These are phyloP conservation scores for Drosophila dives DNA, from an alignment of 2,888 invertebrate genomes.

Conservation along the genomic window DNA sequence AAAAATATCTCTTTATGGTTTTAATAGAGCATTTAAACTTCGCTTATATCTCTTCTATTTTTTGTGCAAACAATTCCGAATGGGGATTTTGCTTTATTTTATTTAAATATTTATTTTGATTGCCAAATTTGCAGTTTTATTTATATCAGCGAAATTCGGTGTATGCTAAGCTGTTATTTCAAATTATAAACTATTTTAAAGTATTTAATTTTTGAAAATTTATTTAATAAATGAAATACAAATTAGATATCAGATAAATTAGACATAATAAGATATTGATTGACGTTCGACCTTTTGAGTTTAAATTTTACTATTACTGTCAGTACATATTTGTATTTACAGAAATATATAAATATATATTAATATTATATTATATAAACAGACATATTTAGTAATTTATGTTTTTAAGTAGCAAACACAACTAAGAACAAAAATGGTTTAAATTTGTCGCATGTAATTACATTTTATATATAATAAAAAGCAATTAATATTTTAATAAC, in stretches of 20 bases:
- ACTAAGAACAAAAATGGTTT: not conserved
- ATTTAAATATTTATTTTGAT: conserved; percentile 11
- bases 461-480: not conserved
- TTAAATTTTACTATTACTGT: not conserved
- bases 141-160: not conserved
- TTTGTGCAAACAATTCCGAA: not conserved
- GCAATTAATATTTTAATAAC: not conserved
- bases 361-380: no score
- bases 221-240: not conserved
- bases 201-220: not conserved
- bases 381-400: not conserved
- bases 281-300: not conserved
- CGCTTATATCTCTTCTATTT: not conserved
- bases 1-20: no score
- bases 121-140: conserved; percentile 2
- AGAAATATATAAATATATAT: no score
- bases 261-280: no score
- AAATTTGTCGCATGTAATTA: not conserved
- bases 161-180: no score
- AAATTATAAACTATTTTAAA: not conserved
- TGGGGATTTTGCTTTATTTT: conserved; percentile 7
- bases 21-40: conserved; percentile 10
- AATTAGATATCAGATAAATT: not conserved
- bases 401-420: not conserved
- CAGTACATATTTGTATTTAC: not conserved